Evolutionary conservation across 2,797 vertebrate genomes (phyloP).

Genomic region (Spatula clypeata): DNA sequence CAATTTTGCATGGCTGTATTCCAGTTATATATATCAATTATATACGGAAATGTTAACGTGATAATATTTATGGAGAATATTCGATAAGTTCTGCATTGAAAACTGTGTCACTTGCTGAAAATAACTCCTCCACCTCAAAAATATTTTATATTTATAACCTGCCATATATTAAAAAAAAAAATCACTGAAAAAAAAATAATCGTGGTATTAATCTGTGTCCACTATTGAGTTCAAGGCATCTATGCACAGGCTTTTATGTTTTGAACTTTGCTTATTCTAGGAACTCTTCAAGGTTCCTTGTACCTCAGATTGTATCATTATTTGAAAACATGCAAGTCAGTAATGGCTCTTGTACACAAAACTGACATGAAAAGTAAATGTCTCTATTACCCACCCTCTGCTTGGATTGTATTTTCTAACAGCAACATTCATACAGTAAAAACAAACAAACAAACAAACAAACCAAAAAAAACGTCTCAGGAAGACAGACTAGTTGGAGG

Average conservation of each 20-base stretch:
- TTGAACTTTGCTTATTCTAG: not conserved
- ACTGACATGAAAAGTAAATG: not conserved
- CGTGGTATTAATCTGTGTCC: not conserved
- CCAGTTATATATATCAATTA: no score
- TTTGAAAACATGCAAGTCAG: not conserved
- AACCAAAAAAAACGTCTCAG: not conserved
- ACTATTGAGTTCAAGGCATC: not conserved
- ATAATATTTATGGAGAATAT: not conserved
- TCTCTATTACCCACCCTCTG: not conserved
- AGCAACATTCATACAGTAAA: not conserved
- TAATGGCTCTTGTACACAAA: not conserved
- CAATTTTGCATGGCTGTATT: not conserved
- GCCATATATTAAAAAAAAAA: not conserved
- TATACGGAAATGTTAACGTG: no score
- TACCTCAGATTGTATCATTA: not conserved
- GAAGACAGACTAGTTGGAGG: not conserved
- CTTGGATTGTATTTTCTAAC: not conserved
- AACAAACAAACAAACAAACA: not conserved
- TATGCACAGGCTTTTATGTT: not conserved
- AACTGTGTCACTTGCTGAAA: not conserved
- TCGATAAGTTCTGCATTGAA: not conserved
- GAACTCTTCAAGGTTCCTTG: not conserved
- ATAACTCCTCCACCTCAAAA: not conserved
- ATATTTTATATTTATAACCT: not conserved
- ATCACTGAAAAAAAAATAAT: not conserved